Evolutionary conservation across 2,888 invertebrate genomes (phyloP), one percentile per base, ranked within the genome.

Genomic region (Hedya salicella): DNA sequence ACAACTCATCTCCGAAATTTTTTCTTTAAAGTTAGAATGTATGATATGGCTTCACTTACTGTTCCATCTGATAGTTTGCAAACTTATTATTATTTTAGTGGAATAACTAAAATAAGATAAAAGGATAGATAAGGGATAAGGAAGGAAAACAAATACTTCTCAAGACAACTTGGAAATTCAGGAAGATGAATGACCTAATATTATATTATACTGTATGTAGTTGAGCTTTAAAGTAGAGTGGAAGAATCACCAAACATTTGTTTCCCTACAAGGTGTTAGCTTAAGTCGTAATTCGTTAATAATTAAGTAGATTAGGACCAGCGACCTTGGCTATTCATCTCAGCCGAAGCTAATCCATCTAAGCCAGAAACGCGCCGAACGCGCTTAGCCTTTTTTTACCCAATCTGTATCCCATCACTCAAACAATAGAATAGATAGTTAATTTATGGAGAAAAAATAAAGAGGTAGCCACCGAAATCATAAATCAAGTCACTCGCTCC

Each of bases 401-500:
- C 36, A 11, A 57, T 64, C 57, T 36, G 14, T 25, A 60, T 65
- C 39, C 44, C 21, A 53, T 52, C 50, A 50, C 30, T 52, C 39
- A 44, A 60, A 40, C 39, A 60, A 52, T 16, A 30, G n/a, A 19
- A 57, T 49, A 40, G 32, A 17, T 40, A 53, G 30, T 25, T 54
- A 49, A 49, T 49, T 53, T 54, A 54, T 42, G 39, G 16, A 25
- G 16, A 32, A 40, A 64, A 42, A 52, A 40, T 19, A 59, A 54
- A 13, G 21, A 19, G 42, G 36, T 61, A 39, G 81, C 85, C 82
- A 83, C 86, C 77, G 79, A 75, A 59, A 70, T 67, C 78, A 79
- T 85, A 85, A 86, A 83, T 84, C 81, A 83, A 81, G 81, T 32
- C 44, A 21, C 25, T 65, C 36, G 56, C 40, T 44, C 44, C 17